Percentiles rank a stretch among this genome's conserved stretches.
Evolutionary conservation across 2,888 invertebrate species (phyloP).

Genomic region (Deroplatys truncata): DNA sequence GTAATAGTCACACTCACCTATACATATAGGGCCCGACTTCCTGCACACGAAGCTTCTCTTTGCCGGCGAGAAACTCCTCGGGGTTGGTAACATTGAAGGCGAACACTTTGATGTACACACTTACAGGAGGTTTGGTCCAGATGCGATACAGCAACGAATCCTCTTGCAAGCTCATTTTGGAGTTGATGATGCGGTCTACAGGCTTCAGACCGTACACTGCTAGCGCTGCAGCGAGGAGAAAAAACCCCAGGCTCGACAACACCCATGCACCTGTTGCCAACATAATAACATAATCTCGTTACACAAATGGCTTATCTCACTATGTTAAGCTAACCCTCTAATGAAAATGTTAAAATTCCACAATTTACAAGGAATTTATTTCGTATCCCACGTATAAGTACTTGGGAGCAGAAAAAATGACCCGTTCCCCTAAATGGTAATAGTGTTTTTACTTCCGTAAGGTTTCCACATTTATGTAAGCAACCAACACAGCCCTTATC

Average conservation of each 20-base stretch:
- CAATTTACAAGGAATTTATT: no score
- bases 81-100: constrained; percentile 79
- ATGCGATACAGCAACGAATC: constrained; percentile 56
- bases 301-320: no score
- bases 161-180: constrained; percentile 50
- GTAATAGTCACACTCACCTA: constrained; percentile 56
- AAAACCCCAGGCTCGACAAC: constrained; percentile 34
- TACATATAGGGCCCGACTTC: constrained; percentile 82
- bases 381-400: no score
- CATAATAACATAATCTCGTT: not conserved
- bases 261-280: not conserved
- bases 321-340: no score
- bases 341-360: no score
- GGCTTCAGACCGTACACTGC: constrained; percentile 42
- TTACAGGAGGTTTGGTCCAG: constrained; percentile 63
- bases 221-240: constrained; percentile 39
- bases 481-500: no score
- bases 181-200: constrained; percentile 37
- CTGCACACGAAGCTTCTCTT: constrained; percentile 62
- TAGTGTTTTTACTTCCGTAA: no score
- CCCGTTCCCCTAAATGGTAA: no score
- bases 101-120: constrained; percentile 61
- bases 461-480: no score
- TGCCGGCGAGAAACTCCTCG: constrained; percentile 60
- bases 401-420: no score